Evolutionary conservation across 2,113 vertebrate genomes (phyloP).

Genomic region (Columba livia): DNA sequence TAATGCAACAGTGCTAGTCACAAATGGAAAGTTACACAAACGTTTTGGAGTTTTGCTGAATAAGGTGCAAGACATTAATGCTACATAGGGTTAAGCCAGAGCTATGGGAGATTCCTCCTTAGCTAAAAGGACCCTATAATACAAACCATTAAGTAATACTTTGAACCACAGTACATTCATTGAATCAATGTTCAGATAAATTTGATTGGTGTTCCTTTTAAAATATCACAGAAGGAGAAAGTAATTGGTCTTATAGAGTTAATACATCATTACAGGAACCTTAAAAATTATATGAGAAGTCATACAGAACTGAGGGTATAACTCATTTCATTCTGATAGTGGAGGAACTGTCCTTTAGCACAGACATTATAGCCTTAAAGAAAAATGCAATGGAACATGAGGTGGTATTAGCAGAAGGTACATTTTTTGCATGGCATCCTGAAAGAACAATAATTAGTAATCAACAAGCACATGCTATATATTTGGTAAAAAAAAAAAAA

Average conservation of each 20-base stretch:
- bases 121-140: not conserved
- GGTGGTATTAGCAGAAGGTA: not conserved
- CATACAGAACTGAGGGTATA: not conserved
- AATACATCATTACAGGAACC: not conserved
- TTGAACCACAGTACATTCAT: not conserved
- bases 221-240: not conserved
- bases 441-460: not conserved
- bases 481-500: not conserved
- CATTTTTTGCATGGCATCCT: not conserved
- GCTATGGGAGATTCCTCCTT: not conserved
- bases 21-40: not conserved
- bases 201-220: not conserved
- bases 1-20: not conserved
- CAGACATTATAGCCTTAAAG: not conserved
- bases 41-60: not conserved
- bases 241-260: not conserved
- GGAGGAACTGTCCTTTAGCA: not conserved
- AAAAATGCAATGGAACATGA: not conserved
- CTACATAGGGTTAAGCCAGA: not conserved
- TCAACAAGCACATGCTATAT: not conserved
- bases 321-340: not conserved
- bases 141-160: not conserved
- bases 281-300: not conserved
- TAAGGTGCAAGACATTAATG: accelerated
- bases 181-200: not conserved